phyloP scores from a whole-genome alignment of 2,113 vertebrate genomes.

The Pipa parva region DNA sequence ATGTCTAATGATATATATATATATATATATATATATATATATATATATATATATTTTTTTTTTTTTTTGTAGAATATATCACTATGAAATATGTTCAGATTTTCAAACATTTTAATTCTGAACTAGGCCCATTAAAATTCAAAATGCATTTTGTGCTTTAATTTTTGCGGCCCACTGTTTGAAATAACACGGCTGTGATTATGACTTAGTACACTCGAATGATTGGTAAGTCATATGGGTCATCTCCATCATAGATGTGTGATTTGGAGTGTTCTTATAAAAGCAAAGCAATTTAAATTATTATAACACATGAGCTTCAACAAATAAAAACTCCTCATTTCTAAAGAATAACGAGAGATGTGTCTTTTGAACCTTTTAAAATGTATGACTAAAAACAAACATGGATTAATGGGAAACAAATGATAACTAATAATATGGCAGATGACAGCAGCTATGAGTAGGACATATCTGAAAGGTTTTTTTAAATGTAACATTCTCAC shows the following conservation, averaged over 20 bases:
- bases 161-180: constrained; percentile 13
- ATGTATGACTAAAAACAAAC: too few relatives aligned
- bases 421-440: too few relatives aligned
- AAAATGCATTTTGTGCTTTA: constrained; percentile 28
- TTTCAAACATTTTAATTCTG: too few relatives aligned
- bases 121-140: not conserved
- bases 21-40: too few relatives aligned
- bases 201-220: constrained; percentile 24
- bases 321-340: constrained; percentile 33
- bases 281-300: constrained; percentile 22
- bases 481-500: too few relatives aligned
- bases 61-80: too few relatives aligned
- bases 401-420: too few relatives aligned
- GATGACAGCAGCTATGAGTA: too few relatives aligned
- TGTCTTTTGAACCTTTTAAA: constrained; percentile 29
- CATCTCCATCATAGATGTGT: constrained; percentile 27
- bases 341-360: constrained; percentile 34
- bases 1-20: too few relatives aligned
- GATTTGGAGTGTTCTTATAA: constrained; percentile 36
- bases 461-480: too few relatives aligned
- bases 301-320: constrained; percentile 30
- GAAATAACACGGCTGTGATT: constrained; percentile 31
- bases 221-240: constrained; percentile 31
- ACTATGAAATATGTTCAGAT: too few relatives aligned
- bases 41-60: too few relatives aligned